These are phyloP conservation scores for Mastomys coucha DNA, from an alignment of 2,113 vertebrate genomes.

Conservation along the genomic window DNA sequence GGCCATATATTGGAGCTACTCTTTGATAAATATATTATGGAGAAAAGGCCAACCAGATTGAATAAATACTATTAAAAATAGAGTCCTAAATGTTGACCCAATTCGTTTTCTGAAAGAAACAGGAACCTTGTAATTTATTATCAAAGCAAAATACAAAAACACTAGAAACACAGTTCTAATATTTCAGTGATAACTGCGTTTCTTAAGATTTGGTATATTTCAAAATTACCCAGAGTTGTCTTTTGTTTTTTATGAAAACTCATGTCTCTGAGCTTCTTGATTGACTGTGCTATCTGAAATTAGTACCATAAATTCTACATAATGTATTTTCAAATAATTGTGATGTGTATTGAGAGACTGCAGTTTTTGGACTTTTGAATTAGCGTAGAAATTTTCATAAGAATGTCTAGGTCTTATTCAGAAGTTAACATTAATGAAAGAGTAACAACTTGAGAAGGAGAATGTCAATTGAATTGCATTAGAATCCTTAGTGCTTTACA, in stretches of 20 bases:
- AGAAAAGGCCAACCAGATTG: neutral
- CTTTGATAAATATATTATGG: neutral
- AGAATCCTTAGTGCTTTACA: neutral
- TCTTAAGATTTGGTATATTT: conserved; percentile 37
- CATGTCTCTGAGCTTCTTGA: neutral
- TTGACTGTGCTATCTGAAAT: neutral
- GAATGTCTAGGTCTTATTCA: neutral
- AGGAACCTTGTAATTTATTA: neutral
- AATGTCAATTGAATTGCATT: neutral
- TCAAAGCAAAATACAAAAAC: neutral
- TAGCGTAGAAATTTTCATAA: neutral
- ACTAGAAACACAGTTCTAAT: neutral
- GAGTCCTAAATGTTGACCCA: neutral
- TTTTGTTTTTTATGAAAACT: neutral
- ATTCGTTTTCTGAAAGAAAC: neutral
- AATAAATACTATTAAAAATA: neutral
- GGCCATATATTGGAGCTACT: neutral
- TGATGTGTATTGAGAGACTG: neutral
- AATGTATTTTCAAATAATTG: neutral
- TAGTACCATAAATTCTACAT: neutral
- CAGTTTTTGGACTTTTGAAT: neutral
- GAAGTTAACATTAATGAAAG: neutral
- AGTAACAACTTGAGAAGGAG: neutral
- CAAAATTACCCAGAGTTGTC: neutral
- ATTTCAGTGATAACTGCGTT: neutral